Conservation (phyloP, 2,797 vertebrate species). For the Gambelia wislizenii region DNA sequence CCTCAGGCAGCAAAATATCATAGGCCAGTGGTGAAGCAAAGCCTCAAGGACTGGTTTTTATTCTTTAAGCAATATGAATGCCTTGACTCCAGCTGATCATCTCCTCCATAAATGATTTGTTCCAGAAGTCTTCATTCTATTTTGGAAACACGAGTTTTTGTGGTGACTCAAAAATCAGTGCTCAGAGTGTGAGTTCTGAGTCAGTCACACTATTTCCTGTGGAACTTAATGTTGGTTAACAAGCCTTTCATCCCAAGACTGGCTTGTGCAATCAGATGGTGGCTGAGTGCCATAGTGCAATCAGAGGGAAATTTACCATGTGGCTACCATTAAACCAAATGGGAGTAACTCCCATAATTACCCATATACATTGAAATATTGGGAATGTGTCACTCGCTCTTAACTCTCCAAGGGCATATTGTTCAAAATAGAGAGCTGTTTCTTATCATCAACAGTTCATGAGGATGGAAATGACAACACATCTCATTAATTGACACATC, state of each 20-base stretch:
- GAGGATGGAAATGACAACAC: slow-evolving; percentile 15
- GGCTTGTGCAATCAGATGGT: slow-evolving; percentile 34
- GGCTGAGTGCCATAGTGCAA: slow-evolving; percentile 31
- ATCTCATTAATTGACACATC: neutral
- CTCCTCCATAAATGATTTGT: slow-evolving; percentile 30
- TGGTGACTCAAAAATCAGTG: slow-evolving; percentile 36
- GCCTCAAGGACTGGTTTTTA: neutral
- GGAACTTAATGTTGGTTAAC: slow-evolving; percentile 28
- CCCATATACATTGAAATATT: slow-evolving; percentile 3
- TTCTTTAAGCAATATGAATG: neutral
- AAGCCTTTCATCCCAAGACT: slow-evolving; percentile 32
- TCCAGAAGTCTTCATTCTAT: slow-evolving; percentile 30
- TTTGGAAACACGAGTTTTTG: slow-evolving; percentile 21
- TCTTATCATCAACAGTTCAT: slow-evolving; percentile 29
- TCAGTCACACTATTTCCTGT: slow-evolving; percentile 33
- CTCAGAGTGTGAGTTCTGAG: slow-evolving; percentile 23
- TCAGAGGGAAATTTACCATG: slow-evolving; percentile 45
- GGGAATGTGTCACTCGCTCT: slow-evolving; percentile 17
- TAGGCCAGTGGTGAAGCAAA: neutral
- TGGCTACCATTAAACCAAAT: slow-evolving; percentile 41
- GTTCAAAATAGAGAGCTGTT: slow-evolving; percentile 17
- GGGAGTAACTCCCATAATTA: slow-evolving; percentile 40
- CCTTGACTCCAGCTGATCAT: slow-evolving; percentile 13
- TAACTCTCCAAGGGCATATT: slow-evolving; percentile 7
- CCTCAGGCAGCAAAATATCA: neutral